Percentiles rank a stretch among this genome's conserved stretches.
Conservation (phyloP, 2,888 invertebrate genomes). For the Cantharis lateralis region DNA sequence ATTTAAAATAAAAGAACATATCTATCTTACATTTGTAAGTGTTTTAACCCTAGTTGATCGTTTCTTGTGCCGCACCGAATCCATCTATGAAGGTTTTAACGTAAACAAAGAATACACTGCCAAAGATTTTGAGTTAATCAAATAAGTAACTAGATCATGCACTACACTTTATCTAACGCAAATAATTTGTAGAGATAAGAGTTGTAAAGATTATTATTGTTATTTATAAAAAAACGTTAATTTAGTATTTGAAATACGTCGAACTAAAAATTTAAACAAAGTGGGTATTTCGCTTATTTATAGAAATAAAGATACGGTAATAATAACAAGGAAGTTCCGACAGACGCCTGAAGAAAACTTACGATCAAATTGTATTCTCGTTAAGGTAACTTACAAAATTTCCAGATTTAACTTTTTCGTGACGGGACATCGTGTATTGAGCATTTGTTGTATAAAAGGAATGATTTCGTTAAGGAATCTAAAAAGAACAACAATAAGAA, state of each 20-base stretch:
- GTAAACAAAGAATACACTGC: neutral
- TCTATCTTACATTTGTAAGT: neutral
- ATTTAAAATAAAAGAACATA: too few species aligned
- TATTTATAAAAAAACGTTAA: neutral
- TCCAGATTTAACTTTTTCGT: conserved; percentile 67
- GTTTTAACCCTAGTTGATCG: neutral
- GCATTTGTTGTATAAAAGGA: conserved; percentile 13
- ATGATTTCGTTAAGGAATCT: conserved; percentile 10
- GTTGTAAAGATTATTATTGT: conserved; percentile 8
- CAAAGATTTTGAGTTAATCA: neutral
- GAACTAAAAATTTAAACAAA: neutral
- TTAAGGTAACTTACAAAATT: conserved; percentile 63
- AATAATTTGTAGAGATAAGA: conserved; percentile 9
- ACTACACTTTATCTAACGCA: conserved; percentile 11
- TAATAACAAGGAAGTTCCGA: neutral
- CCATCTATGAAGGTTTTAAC: neutral
- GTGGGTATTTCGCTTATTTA: neutral
- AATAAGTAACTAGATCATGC: neutral
- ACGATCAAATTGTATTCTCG: neutral
- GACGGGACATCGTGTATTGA: conserved; percentile 61
- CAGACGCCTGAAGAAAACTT: neutral
- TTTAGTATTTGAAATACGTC: neutral
- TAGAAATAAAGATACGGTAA: neutral
- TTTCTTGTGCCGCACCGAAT: neutral
- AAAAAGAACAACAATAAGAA: conserved; percentile 1